These are phyloP conservation scores for Drosophila putrida DNA, from an alignment of 2,888 invertebrate species.

Conservation along the genomic window DNA sequence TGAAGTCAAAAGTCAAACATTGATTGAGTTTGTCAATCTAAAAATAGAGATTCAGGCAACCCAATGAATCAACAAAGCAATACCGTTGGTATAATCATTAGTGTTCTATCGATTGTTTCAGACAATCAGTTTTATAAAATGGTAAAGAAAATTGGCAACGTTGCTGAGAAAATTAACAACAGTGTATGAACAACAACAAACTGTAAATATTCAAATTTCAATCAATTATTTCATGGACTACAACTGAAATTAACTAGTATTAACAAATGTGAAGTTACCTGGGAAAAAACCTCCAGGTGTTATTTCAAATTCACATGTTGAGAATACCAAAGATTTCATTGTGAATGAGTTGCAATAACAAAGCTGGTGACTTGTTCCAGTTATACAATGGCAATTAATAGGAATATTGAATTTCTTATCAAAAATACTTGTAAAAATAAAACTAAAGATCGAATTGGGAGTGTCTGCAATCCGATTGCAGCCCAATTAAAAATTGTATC, in stretches of 20 bases:
- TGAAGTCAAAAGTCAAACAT: slow-evolving; percentile 18
- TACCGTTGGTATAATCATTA: not conserved
- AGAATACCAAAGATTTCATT: slow-evolving; percentile 1
- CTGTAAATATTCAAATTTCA: not conserved
- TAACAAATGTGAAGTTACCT: not conserved
- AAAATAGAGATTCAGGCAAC: slow-evolving; percentile 36
- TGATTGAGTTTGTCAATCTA: slow-evolving; percentile 39
- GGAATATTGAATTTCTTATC: not conserved
- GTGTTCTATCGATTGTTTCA: slow-evolving; percentile 13
- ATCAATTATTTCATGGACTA: not conserved
- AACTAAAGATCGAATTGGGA: not conserved
- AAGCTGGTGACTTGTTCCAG: slow-evolving; percentile 9
- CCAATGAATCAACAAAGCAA: slow-evolving; percentile 5
- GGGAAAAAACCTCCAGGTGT: slow-evolving; percentile 8
- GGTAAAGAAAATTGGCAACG: slow-evolving; percentile 13
- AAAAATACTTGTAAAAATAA: not conserved
- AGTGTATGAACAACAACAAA: not conserved
- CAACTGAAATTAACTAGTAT: not conserved
- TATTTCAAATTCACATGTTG: not conserved
- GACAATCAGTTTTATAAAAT: not conserved
- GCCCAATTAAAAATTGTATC: not conserved
- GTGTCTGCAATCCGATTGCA: slow-evolving; percentile 7
- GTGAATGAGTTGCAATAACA: slow-evolving; percentile 31
- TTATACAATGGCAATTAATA: not conserved
- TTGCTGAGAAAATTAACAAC: slow-evolving; percentile 15